Conservation (phyloP, 23 tunicate genomes). For the Aplidium turbinatum region DNA sequence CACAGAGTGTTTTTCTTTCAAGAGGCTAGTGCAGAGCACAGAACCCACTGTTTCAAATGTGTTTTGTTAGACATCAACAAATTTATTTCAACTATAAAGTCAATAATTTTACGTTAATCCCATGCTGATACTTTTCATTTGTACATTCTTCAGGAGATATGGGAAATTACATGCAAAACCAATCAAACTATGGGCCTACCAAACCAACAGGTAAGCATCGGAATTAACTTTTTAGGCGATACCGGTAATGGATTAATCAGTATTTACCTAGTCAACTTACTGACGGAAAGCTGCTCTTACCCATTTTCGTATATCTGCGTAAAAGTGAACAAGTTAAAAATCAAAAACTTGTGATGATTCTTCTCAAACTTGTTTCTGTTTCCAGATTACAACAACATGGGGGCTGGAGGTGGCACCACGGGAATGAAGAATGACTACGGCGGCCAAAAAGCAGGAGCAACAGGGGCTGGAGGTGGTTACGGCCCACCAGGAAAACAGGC, state of each 20-base stretch:
- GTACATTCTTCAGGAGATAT: constrained; percentile 33
- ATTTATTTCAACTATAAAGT: too few relatives aligned
- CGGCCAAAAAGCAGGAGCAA: constrained; percentile 25
- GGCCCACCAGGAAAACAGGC: constrained; percentile 23
- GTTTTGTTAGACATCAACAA: too few relatives aligned
- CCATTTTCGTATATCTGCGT: not conserved
- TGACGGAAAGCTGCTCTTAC: too few relatives aligned
- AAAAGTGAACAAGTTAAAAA: not conserved
- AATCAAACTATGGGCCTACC: constrained; percentile 34
- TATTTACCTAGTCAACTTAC: not conserved
- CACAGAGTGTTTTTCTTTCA: too few relatives aligned
- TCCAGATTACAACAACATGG: constrained; percentile 29
- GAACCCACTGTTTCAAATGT: too few relatives aligned
- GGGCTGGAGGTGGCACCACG: constrained; percentile 14
- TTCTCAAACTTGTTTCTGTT: too few relatives aligned
- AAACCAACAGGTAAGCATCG: constrained; percentile 25
- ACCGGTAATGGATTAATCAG: not conserved
- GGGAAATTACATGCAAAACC: constrained; percentile 60
- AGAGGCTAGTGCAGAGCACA: too few relatives aligned
- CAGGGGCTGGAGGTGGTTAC: constrained; percentile 37
- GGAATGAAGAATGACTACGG: constrained; percentile 32
- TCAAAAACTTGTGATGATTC: not conserved
- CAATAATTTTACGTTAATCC: too few relatives aligned
- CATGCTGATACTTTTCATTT: not conserved
- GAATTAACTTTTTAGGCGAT: not conserved